Base-by-base conservation (phyloP, 2,113 vertebrate species). In the Ardeotis arabs region DNA sequence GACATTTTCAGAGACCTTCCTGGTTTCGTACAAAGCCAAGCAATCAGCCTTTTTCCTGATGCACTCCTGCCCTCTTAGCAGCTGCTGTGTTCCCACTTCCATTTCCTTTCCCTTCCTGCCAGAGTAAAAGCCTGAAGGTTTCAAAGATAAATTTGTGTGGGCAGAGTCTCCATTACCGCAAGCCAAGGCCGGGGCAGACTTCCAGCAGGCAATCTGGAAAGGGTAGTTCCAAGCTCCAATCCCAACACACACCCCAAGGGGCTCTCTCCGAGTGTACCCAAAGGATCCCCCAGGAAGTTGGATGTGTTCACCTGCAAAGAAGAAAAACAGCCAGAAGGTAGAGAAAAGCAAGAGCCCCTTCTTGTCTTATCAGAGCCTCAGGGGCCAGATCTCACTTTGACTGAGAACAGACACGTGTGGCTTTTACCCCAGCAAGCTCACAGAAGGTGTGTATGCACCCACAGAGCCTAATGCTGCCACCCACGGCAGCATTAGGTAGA, bases 141-240 rank as follows among this genome's bases (percentile, higher is more conserved):
- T 67, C 80, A 45, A 55, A 77, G 35, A 80, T 60, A 72, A n/a
- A 29, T 21, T n/a, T n/a, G 29, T 3, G 3, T 0, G 2, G 37
- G 52, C 53, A 85, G 24, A 21, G 39, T 73, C 69, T 93, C 59
- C 47, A 28, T 98, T 97, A 99, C 99, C 99, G 5, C 99, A 99
- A 1, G 99, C 99, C 90, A 99, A 94, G 17, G 99, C 99, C 0
- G 99, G 99, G 41, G 99, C 99, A 4, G 98, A 98, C 95, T 99
- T 99, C 99, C 96, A 99, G 15, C 98, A 84, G 68, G 99, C 99
- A 6, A 99, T 98, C 98, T 98, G 98, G 89, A 99, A 98, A 77
- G 99, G 99, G 93, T 98, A 99, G 96, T 99, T 99, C 98, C 98
- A 99, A 1, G 99, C 99, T 39, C 99, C 99, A 21, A 99, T 99